Evolutionary conservation across 2,888 invertebrate genomes (phyloP), one percentile per base, ranked within the genome.

Genomic region (Eubasilissa splendida): DNA sequence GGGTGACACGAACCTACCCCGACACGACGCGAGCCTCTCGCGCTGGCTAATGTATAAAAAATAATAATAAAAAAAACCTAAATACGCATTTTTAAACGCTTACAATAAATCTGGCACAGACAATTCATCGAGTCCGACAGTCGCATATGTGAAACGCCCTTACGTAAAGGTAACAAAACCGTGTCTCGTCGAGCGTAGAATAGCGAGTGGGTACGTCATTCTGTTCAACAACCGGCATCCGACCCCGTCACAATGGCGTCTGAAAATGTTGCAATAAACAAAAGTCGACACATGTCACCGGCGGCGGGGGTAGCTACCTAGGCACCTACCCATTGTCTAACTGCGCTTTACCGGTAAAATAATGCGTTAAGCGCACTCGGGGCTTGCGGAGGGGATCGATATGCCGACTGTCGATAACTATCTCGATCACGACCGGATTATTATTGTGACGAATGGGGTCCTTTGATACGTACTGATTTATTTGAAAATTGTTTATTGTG

Each of bases 141-240:
- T 42, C 42, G 42, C 42, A 31, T 63, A 63, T 22, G 11, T 52
- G 9, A 50, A 68, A 52, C 68, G 68, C 68, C 68, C 68, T 68
- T 68, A n/a, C 4, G 14, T 52, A 68, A 50, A 52, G 52, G 52
- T 52, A 52, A 52, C 63, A 68, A 68, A 68, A 68, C 52, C 50
- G 14, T n/a, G 68, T 68, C 8, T 52, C 50, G 14, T 14, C 42
- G 50, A 68, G 68, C 68, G 68, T 52, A n/a, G 50, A 68, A 68
- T 52, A 42, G 14, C 14, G 50, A 68, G 68, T 42, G 7, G 42
- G 42, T 42, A 5, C 42, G 4, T 68, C 42, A 68, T 68, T 68
- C 50, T 52, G 68, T 68, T 68, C 68, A 68, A 68, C 68, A 68
- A 68, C 68, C 68, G 68, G 68, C 33, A 68, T 68, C 42, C 52